These are phyloP conservation scores for Cataglyphis albicans DNA, from an alignment of 2,888 invertebrate species.

Conservation along the genomic window DNA sequence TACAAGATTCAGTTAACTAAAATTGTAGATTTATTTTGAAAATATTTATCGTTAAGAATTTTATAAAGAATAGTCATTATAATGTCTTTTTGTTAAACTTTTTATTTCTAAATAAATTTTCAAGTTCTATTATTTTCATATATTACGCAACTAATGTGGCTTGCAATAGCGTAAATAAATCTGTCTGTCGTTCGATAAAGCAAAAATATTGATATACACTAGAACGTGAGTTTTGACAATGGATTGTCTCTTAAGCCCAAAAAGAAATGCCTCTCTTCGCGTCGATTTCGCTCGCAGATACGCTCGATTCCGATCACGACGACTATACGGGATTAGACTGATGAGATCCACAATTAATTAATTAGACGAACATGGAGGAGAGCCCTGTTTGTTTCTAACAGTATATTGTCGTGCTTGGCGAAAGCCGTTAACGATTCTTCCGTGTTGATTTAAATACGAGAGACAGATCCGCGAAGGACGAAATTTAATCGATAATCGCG, in stretches of 20 bases:
- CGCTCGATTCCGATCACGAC: conserved; percentile 43
- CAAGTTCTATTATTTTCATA: background rate
- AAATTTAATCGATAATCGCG: conserved; percentile 44
- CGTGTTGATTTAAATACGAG: conserved; percentile 40
- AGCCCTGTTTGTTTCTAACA: conserved; percentile 55
- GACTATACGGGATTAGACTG: conserved; percentile 71
- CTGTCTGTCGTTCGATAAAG: background rate
- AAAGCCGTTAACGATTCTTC: conserved; percentile 32
- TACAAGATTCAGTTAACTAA: background rate
- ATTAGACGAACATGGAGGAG: conserved; percentile 68
- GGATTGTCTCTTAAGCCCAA: conserved; percentile 41
- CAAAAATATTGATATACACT: conserved; percentile 14
- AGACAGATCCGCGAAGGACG: conserved; percentile 28
- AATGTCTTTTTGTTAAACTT: background rate
- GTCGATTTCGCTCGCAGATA: conserved; percentile 66
- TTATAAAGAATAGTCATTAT: background rate
- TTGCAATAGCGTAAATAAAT: background rate
- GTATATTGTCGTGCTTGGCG: conserved; percentile 52
- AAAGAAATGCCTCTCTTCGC: conserved; percentile 57
- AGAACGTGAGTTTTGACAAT: conserved; percentile 62
- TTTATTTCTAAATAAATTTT: background rate
- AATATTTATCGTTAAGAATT: background rate
- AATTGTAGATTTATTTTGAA: background rate
- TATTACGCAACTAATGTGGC: background rate
- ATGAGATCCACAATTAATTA: conserved; percentile 74